Evolutionary conservation across 2,888 invertebrate species (phyloP).

Genomic region (Pogonocherus hispidulus): DNA sequence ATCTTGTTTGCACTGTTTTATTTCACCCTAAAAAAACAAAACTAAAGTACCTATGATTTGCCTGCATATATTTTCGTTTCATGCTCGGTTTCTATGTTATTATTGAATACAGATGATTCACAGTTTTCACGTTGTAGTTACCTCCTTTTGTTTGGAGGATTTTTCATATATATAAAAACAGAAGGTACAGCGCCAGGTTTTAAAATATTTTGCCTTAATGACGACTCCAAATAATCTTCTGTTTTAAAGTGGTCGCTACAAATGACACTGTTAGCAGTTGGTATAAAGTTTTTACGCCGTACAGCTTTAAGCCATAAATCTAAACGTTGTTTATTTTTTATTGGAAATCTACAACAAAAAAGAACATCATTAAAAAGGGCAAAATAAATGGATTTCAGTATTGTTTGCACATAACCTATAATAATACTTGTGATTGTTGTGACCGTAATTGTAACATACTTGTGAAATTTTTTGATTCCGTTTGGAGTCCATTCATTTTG

Average conservation of each 20-base stretch:
- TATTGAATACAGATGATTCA: too few species aligned
- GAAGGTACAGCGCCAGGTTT: neutral
- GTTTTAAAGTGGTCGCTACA: slow-evolving; percentile 6
- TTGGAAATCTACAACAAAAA: neutral
- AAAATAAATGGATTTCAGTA: neutral
- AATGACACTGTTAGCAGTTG: neutral
- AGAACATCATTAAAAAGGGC: neutral
- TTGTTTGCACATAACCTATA: too few species aligned
- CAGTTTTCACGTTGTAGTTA: neutral
- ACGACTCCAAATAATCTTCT: neutral
- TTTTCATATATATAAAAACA: slow-evolving; percentile 1
- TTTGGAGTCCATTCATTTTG: too few species aligned
- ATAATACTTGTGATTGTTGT: too few species aligned
- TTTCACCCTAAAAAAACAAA: too few species aligned
- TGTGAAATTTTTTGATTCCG: too few species aligned
- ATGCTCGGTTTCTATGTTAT: too few species aligned
- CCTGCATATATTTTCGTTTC: too few species aligned
- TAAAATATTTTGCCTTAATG: neutral
- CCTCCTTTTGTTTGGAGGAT: neutral
- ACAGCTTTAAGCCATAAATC: neutral
- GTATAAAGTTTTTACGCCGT: neutral
- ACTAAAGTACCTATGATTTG: too few species aligned
- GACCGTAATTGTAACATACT: too few species aligned
- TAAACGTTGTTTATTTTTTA: neutral
- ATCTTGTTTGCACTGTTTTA: too few species aligned